phyloP scores from a whole-genome alignment of 23 tunicate genomes.

The Diplosoma virens region DNA sequence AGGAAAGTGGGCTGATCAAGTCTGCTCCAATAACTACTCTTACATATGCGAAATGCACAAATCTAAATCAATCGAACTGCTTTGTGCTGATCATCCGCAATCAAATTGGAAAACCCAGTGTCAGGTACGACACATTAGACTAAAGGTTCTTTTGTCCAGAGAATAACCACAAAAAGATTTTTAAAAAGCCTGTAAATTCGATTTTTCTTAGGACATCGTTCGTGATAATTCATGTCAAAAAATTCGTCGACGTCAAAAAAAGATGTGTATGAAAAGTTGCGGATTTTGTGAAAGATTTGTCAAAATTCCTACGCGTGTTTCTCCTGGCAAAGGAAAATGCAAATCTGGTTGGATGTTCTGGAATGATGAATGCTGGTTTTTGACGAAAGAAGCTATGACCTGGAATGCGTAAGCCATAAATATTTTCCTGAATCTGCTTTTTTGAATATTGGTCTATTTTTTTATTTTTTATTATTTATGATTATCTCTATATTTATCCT shows the following conservation, averaged over 20 bases:
- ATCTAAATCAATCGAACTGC: slow-evolving; percentile 33
- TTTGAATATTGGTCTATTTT: too few relatives aligned
- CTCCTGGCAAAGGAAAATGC: slow-evolving; percentile 32
- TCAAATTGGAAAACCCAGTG: slow-evolving; percentile 50
- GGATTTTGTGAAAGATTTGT: slow-evolving; percentile 62
- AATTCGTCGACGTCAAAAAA: slow-evolving; percentile 47
- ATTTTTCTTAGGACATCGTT: slow-evolving; percentile 11
- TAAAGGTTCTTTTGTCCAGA: too few relatives aligned
- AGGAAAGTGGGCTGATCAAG: slow-evolving; percentile 78
- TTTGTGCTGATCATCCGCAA: slow-evolving; percentile 62
- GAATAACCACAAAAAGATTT: too few relatives aligned
- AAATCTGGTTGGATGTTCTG: slow-evolving; percentile 66
- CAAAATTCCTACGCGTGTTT: slow-evolving; percentile 24
- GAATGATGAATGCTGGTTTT: slow-evolving; percentile 80
- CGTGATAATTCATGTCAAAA: slow-evolving; percentile 32
- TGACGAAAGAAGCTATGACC: slow-evolving; percentile 52
- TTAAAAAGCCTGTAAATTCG: too few relatives aligned
- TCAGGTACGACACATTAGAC: slow-evolving; percentile 15
- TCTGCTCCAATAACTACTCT: slow-evolving; percentile 46
- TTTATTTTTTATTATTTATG: too few relatives aligned
- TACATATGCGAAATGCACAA: slow-evolving; percentile 88
- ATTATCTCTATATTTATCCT: too few relatives aligned
- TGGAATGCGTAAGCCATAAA: slow-evolving; percentile 76
- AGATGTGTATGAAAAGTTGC: slow-evolving; percentile 81
- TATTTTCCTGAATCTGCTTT: too few relatives aligned